Conservation (phyloP, 2,888 invertebrate species). For the Creontiades dilutus region DNA sequence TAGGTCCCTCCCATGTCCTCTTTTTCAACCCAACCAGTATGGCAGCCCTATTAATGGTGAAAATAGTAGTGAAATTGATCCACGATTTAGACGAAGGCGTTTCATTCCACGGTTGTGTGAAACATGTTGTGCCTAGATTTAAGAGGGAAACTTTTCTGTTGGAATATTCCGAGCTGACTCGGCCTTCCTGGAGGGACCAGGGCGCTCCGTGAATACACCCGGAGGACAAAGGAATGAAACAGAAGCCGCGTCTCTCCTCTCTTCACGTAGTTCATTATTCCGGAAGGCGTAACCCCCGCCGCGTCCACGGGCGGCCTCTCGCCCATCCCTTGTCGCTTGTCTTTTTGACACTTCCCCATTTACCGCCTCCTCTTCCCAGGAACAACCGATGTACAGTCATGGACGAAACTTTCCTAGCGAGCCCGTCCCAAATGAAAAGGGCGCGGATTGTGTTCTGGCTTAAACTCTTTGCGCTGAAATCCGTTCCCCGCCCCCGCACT, state of each 20-base stretch:
- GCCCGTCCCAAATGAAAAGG: neutral
- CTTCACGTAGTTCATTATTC: slow-evolving; percentile 48
- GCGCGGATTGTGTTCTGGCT: slow-evolving; percentile 18
- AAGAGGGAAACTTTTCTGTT: neutral
- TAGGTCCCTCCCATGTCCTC: too few relatives aligned
- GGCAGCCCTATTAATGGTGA: too few relatives aligned
- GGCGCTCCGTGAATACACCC: slow-evolving; percentile 3
- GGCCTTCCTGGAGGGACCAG: neutral
- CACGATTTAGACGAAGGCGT: neutral
- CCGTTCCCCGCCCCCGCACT: neutral
- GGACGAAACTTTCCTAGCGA: slow-evolving; percentile 7
- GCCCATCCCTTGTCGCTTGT: slow-evolving; percentile 38
- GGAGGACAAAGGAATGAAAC: slow-evolving; percentile 36
- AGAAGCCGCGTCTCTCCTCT: slow-evolving; percentile 33
- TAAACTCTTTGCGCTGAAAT: slow-evolving; percentile 10
- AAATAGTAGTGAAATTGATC: too few relatives aligned
- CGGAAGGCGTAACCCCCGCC: slow-evolving; percentile 11
- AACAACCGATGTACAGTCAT: slow-evolving; percentile 19
- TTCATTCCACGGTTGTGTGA: neutral
- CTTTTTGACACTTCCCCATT: slow-evolving; percentile 50
- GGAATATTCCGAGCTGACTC: neutral
- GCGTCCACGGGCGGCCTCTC: neutral
- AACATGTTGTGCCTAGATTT: neutral
- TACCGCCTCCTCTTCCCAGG: neutral
- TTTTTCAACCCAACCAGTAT: too few relatives aligned